Conservation (phyloP, 2,888 invertebrate genomes). For the Lucinisca nassula region DNA sequence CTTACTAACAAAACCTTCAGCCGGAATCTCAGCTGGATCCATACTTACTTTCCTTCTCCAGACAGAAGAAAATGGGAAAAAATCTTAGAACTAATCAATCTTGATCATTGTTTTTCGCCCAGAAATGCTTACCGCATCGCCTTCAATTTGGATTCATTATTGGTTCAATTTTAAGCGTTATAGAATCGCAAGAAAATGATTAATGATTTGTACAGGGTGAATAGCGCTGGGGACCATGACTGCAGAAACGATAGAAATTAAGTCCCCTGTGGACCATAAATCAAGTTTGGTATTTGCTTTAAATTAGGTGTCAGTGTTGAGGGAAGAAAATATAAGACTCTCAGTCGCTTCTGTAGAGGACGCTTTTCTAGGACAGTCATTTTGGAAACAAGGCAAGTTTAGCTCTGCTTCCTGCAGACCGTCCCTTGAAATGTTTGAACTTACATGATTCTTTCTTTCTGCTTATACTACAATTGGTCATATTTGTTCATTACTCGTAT, state of each 20-base stretch:
- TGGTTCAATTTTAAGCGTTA: constrained; percentile 72
- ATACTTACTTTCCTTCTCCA: background rate
- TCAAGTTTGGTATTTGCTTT: constrained; percentile 72
- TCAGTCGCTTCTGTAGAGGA: background rate
- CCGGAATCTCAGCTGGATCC: background rate
- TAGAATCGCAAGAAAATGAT: constrained; percentile 52
- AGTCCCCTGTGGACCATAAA: constrained; percentile 69
- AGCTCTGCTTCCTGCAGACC: no score
- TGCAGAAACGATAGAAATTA: constrained; percentile 64
- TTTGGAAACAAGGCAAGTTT: no score
- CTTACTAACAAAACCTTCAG: no score
- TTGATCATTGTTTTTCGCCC: constrained; percentile 17
- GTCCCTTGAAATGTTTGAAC: no score
- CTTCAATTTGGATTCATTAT: constrained; percentile 43
- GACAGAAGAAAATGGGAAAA: background rate
- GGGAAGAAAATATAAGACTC: constrained; percentile 13
- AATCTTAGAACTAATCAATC: background rate
- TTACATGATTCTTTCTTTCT: no score
- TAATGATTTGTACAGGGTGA: constrained; percentile 50
- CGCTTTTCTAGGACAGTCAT: constrained; percentile 4
- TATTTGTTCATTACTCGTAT: no score
- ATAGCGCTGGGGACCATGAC: constrained; percentile 51
- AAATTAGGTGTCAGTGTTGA: constrained; percentile 71
- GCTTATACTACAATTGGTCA: no score
- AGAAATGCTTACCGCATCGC: constrained; percentile 9